Base-by-base conservation (phyloP, 2,113 vertebrate genomes). In the Trichechus manatus region DNA sequence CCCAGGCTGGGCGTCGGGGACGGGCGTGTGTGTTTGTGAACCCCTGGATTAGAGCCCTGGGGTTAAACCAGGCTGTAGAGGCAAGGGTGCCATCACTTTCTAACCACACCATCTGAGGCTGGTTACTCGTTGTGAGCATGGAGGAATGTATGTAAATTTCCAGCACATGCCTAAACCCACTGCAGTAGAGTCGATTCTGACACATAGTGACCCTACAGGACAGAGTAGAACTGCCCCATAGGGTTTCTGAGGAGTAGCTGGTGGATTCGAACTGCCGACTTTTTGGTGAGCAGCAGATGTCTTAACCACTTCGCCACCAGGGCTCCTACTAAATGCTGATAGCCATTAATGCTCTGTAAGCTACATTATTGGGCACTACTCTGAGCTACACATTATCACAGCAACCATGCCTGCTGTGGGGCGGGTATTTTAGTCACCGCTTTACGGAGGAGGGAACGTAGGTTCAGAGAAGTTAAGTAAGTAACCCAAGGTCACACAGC, bases 381-480 rank as follows among this genome's bases (percentile, higher is more conserved):
- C 25, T 64, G 61, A 27, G 22, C 19, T 64, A 2, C 9, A 64
- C 22, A 64, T 64, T 1, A 27, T 64, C 61, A 23, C 81, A 72
- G 6, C 61, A 64, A 27, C 61, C 27, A 27, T 64, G 61, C 61
- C 33, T 70, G 13, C 33, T 33, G 4, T n/a, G 33, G 1, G 29
- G 39, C 39, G 47, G 75, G 75, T 19, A 29, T 44, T 77, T 77
- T 44, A 44, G 29, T 77, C 23, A 1, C 72, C 19, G 44, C 11
- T 47, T 47, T 78, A 31, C 44, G 2, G 42, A 78, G 42, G 44
- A 78, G 75, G 25, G 20, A 20, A 31, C 31, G 9, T 29, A 63
- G 27, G 33, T 77, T 90, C 95, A 97, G 78, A 68, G 85, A 90
- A 87, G 74, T 27, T 88, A 90, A 83, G 20, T 36, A 47, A 47